These are phyloP conservation scores for Scaeva pyrastri DNA, from an alignment of 2,888 invertebrate species.

Conservation along the genomic window DNA sequence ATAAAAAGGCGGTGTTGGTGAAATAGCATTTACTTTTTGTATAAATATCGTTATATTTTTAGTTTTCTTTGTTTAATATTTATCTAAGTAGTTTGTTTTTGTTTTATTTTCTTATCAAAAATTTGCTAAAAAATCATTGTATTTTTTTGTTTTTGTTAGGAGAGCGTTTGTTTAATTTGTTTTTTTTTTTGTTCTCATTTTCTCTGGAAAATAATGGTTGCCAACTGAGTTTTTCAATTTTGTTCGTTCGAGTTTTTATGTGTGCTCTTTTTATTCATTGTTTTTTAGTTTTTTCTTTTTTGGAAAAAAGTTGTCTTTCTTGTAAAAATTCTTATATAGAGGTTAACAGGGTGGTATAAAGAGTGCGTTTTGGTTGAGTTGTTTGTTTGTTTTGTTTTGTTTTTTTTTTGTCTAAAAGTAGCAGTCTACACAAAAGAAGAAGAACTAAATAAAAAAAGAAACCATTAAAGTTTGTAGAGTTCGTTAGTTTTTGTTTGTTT, in stretches of 20 bases:
- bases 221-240: slow-evolving; percentile 43
- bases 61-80: slow-evolving; percentile 26
- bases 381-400: slow-evolving; percentile 38
- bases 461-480: slow-evolving; percentile 61
- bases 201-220: slow-evolving; percentile 57
- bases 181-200: neutral
- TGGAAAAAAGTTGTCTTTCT: slow-evolving; percentile 60
- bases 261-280: slow-evolving; percentile 52
- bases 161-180: slow-evolving; percentile 44
- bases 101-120: slow-evolving; percentile 55
- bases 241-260: slow-evolving; percentile 31
- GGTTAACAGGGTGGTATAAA: slow-evolving; percentile 75
- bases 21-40: slow-evolving; percentile 67
- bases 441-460: slow-evolving; percentile 45
- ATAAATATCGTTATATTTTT: slow-evolving; percentile 51
- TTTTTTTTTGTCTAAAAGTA: slow-evolving; percentile 61
- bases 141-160: slow-evolving; percentile 43
- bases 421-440: slow-evolving; percentile 65
- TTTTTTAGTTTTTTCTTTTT: slow-evolving; percentile 4
- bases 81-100: slow-evolving; percentile 46
- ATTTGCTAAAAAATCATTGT: slow-evolving; percentile 65
- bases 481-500: slow-evolving; percentile 5
- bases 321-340: slow-evolving; percentile 75
- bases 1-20: slow-evolving; percentile 75
- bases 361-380: slow-evolving; percentile 74